Conservation (phyloP, 2,113 vertebrate genomes). For the Coptodon bakossiorum region DNA sequence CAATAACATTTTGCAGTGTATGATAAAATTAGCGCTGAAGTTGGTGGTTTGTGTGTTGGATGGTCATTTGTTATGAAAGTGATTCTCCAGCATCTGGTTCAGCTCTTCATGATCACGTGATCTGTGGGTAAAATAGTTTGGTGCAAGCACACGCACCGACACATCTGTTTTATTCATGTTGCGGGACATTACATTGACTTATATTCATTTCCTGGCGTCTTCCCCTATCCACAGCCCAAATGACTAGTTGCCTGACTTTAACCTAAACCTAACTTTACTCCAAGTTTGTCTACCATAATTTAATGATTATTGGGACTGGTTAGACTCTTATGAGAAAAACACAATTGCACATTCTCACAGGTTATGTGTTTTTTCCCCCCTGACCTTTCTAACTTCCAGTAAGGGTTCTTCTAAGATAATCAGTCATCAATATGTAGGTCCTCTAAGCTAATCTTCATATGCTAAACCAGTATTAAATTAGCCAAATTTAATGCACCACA, state of each 20-base stretch:
- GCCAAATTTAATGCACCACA: not conserved
- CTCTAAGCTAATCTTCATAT: not conserved
- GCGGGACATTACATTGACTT: not conserved
- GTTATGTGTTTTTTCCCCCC: not conserved
- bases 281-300: not conserved
- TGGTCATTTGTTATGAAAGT: not conserved
- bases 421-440: not conserved
- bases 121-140: slow-evolving; percentile 17
- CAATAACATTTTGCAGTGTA: not conserved
- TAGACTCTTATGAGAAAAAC: not conserved
- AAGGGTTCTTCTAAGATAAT: not conserved
- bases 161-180: not conserved
- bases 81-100: slow-evolving; percentile 50
- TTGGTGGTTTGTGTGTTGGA: not conserved
- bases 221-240: not conserved
- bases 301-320: not conserved
- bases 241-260: not conserved
- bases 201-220: not conserved
- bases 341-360: not conserved
- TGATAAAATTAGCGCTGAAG: not conserved
- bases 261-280: not conserved
- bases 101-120: slow-evolving; percentile 40
- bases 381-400: not conserved
- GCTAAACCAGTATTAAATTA: not conserved
- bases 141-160: not conserved